Evolutionary conservation across 2,888 invertebrate species (phyloP).

Genomic region (Isotomurus palustris): DNA sequence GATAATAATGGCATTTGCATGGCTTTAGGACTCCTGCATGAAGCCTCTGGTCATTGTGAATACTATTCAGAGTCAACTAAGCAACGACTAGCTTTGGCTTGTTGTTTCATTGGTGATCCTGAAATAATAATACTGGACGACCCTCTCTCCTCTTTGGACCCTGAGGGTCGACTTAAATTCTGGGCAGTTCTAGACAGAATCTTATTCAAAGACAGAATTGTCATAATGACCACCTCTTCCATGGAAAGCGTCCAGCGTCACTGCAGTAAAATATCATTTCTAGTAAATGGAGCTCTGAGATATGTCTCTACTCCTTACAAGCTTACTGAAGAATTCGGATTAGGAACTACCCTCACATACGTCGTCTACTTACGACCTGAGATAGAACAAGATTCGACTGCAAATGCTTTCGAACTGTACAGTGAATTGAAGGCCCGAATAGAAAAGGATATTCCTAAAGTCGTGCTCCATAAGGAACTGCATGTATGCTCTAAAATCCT

Average conservation of each 20-base stretch:
- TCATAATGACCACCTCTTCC: not conserved
- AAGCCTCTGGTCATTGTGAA: conserved; percentile 9
- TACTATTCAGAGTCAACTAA: conserved; percentile 12
- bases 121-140: conserved; percentile 23
- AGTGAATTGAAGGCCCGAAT: conserved; percentile 9
- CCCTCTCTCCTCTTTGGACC: conserved; percentile 18
- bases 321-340: not conserved
- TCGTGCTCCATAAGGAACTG: conserved; percentile 16
- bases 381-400: too few species aligned
- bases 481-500: not conserved
- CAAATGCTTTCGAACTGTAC: conserved; percentile 16
- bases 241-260: not conserved
- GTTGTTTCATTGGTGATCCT: conserved; percentile 24
- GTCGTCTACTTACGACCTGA: conserved; percentile 10
- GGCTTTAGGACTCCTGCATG: conserved; percentile 1
- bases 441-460: conserved; percentile 6
- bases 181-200: not conserved
- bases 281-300: conserved; percentile 24
- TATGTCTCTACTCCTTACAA: conserved; percentile 3
- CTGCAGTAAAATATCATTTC: not conserved
- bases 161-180: conserved; percentile 11
- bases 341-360: conserved; percentile 11
- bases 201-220: not conserved
- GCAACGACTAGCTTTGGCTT: conserved; percentile 18
- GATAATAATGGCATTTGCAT: not conserved